Percentiles rank a stretch among this genome's conserved stretches.
Evolutionary conservation across 2,113 vertebrate species (phyloP).

Genomic region (Onychorhynchus coronatus): DNA sequence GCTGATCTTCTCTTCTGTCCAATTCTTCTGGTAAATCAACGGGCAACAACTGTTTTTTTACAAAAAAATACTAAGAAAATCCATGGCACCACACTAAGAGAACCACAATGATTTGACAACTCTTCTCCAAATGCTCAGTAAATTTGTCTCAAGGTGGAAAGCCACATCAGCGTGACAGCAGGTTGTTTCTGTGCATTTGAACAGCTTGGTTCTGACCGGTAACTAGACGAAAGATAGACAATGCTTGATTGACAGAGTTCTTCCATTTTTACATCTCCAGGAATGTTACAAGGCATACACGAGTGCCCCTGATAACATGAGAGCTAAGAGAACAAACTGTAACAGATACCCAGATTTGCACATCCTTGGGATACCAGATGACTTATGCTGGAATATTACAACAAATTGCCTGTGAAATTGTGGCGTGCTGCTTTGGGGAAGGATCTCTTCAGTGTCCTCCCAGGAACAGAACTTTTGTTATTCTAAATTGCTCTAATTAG

Average conservation of each 20-base stretch:
- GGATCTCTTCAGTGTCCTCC: slow-evolving; percentile 5
- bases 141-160: slow-evolving; percentile 3
- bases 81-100: not conserved
- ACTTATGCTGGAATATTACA: slow-evolving; percentile 11
- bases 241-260: not conserved
- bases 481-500: slow-evolving; percentile 60
- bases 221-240: not conserved
- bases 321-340: not conserved
- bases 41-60: not conserved
- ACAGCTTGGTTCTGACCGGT: not conserved
- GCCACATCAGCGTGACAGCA: not conserved
- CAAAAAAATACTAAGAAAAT: not conserved
- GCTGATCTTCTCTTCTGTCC: not conserved
- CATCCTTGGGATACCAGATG: slow-evolving; percentile 21
- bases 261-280: not conserved
- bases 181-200: not conserved
- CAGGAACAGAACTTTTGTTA: slow-evolving; percentile 41
- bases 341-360: not conserved
- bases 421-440: slow-evolving; percentile 1
- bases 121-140: not conserved
- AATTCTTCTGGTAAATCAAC: not conserved
- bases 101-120: not conserved
- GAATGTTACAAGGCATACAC: not conserved
- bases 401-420: slow-evolving; percentile 26
- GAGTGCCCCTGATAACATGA: not conserved